Evolutionary conservation across 2,113 vertebrate species (phyloP).

Genomic region (Ovis canadensis): DNA sequence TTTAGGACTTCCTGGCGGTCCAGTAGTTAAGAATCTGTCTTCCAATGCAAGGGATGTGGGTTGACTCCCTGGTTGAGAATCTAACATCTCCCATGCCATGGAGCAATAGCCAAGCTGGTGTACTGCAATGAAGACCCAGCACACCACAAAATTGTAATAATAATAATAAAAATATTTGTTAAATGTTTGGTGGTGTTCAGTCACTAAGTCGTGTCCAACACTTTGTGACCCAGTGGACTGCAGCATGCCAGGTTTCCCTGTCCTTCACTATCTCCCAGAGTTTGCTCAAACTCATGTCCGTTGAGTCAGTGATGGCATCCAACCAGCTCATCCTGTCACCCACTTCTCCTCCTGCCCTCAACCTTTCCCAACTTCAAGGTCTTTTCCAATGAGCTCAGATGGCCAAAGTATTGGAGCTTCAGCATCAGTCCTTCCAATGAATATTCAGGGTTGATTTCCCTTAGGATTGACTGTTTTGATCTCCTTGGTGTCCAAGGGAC

Average conservation of each 20-base stretch:
- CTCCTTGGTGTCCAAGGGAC: neutral
- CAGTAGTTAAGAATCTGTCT: neutral
- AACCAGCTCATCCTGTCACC: neutral
- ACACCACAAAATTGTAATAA: neutral
- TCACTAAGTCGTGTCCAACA: neutral
- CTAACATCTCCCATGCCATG: neutral
- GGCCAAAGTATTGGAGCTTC: neutral
- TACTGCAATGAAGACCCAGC: neutral
- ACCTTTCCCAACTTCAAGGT: neutral
- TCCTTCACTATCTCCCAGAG: neutral
- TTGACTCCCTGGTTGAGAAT: neutral
- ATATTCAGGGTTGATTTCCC: neutral
- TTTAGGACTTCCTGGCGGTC: neutral
- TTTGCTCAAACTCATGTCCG: neutral
- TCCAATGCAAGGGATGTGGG: neutral
- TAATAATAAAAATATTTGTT: neutral
- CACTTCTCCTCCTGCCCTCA: neutral
- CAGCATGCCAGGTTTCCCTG: neutral
- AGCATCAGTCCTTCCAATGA: neutral
- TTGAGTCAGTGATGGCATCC: neutral
- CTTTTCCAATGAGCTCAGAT: neutral
- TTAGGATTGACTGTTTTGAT: neutral
- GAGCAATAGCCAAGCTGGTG: neutral
- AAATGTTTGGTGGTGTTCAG: neutral
- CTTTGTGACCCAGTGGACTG: neutral